Evolutionary conservation across 2,113 vertebrate genomes (phyloP).

Genomic region (Cochlearius cochlearius): DNA sequence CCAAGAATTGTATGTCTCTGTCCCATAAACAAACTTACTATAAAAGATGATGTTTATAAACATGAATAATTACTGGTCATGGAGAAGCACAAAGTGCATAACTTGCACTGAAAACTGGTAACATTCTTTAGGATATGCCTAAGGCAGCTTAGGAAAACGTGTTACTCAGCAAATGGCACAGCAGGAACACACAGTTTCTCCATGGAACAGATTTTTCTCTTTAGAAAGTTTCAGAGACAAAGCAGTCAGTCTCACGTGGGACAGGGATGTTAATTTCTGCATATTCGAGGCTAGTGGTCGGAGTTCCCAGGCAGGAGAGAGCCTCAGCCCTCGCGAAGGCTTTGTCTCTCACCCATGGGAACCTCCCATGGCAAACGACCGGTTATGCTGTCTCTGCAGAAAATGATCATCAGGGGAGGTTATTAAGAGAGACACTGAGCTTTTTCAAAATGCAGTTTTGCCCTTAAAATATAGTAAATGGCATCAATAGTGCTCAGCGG

Average conservation of each 20-base stretch:
- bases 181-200: background rate
- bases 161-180: background rate
- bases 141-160: background rate
- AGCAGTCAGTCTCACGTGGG: background rate
- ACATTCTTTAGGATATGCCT: background rate
- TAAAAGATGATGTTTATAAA: background rate
- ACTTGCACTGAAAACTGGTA: background rate
- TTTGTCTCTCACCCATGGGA: background rate
- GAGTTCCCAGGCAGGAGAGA: background rate
- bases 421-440: background rate
- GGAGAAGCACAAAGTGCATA: fast-evolving
- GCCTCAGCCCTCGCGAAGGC: background rate
- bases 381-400: fast-evolving
- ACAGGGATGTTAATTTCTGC: background rate
- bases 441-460: background rate
- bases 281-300: fast-evolving
- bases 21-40: background rate
- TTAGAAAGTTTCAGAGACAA: background rate
- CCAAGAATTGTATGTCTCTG: background rate
- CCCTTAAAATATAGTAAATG: background rate
- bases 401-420: background rate
- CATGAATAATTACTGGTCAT: background rate
- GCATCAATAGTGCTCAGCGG: background rate
- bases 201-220: background rate
- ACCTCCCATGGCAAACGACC: background rate